Base-by-base conservation (phyloP, 2,113 vertebrate genomes). In the Nothocercus julius region DNA sequence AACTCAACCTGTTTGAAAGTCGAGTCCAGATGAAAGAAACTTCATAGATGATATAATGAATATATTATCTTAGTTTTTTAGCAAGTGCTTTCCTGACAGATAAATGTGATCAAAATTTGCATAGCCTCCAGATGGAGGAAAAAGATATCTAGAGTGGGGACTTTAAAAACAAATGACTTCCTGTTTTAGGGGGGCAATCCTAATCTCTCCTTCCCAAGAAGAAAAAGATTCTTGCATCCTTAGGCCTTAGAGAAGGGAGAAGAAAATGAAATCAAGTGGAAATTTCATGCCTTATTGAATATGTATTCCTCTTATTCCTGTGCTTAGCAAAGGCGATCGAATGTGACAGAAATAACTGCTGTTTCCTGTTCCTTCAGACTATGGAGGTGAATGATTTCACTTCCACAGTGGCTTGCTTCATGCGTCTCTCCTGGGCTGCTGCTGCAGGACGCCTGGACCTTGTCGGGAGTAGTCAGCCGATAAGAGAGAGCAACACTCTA, bases 371-470 rank as follows among this genome's bases (percentile, higher is more conserved):
- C 82, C 84, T 85, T 36, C 73, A 99, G 99, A 99, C 99, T 6
- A 99, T 99, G 99, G 99, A 99, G 95, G 99, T 99, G 42, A 98
- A 97, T 3, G 99, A 99, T 95, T 99, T 99, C 97, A 99, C 99
- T 13, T 99, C 99, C 62, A 99, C 99, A 0, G 99, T 99, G 84
- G 99, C 99, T 83, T 99, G 99, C 91, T 99, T 99, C 97, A 99
- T 99, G 99, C 97, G 99, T 15, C 97, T 99, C 70, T 99, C 99
- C 1, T 99, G 99, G 99, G 99, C 99, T 18, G 99, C 99, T 2
- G 99, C 99, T 49, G 99, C 99, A 4, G 99, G 99, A 56, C 98
- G 99, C 16, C 97, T 99, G 82, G 99, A 99, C 96, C 98, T 99
- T 1, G 99, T 99, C 64, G 99, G 99, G 78, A 99, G 99, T 62